Evolutionary conservation across 35 echinoderm and acorn worm genomes (phyloP).

Genomic region (Amphiura filiformis): DNA sequence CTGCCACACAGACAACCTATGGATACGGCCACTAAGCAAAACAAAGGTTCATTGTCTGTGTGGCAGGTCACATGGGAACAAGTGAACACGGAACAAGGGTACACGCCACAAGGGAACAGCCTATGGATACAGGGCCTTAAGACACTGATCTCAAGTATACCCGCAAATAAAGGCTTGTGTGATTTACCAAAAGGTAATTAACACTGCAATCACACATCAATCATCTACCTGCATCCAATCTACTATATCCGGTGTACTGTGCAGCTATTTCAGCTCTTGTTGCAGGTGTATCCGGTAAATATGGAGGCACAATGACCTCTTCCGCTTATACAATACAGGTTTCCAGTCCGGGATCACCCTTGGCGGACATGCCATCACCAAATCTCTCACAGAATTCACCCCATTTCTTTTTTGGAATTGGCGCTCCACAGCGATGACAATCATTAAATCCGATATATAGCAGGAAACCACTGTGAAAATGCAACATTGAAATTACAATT

Average conservation of each 20-base stretch:
- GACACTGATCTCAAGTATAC: too few species aligned
- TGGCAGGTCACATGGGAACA: too few species aligned
- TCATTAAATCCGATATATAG: slow-evolving; percentile 96
- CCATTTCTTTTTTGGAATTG: not conserved
- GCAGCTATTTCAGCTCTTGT: slow-evolving; percentile 70
- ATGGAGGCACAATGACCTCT: slow-evolving; percentile 80
- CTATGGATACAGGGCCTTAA: too few species aligned
- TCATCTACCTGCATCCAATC: slow-evolving; percentile 92
- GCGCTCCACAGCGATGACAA: slow-evolving; percentile 65
- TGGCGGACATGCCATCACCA: slow-evolving; percentile 61
- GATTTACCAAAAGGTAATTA: too few species aligned
- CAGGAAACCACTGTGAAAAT: slow-evolving; percentile 83
- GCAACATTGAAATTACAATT: too few species aligned
- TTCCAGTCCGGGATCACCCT: slow-evolving; percentile 86
- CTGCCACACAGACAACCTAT: too few species aligned
- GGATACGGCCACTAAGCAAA: too few species aligned
- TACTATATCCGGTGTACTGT: slow-evolving; percentile 85
- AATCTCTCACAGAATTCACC: slow-evolving; percentile 92
- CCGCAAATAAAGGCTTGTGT: too few species aligned
- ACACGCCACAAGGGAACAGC: too few species aligned
- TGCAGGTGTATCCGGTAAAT: slow-evolving; percentile 78
- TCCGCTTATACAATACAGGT: slow-evolving; percentile 72
- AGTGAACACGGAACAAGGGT: too few species aligned
- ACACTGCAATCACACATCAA: too few species aligned
- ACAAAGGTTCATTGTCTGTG: too few species aligned